Percentiles rank a stretch among this genome's conserved stretches.
phyloP scores from a whole-genome alignment of 2,797 vertebrate species.

The Darevskia mixta region DNA sequence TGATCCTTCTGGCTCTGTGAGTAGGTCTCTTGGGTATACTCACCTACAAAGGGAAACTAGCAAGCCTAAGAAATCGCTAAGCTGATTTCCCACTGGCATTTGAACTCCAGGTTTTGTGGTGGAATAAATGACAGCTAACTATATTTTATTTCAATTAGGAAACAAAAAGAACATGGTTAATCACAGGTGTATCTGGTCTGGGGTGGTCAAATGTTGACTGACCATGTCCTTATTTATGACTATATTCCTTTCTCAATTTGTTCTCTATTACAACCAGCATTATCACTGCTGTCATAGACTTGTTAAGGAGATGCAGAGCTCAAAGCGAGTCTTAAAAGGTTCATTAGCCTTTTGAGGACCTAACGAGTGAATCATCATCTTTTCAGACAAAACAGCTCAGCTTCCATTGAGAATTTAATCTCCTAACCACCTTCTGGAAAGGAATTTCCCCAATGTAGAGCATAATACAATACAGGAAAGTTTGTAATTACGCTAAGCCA shows the following conservation, averaged over 20 bases:
- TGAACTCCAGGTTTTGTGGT: conserved; percentile 4
- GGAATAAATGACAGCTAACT: neutral
- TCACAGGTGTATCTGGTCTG: neutral
- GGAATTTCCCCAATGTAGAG: neutral
- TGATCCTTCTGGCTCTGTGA: conserved; percentile 32
- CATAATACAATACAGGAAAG: neutral
- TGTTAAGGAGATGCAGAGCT: conserved; percentile 7
- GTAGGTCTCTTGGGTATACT: neutral
- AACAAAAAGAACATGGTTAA: fast-evolving
- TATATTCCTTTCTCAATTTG: neutral
- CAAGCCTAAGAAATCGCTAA: conserved; percentile 2
- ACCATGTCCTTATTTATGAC: neutral
- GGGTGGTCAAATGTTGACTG: neutral
- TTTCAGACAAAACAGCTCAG: neutral
- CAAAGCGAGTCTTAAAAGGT: neutral
- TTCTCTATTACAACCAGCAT: neutral
- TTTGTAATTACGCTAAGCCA: neutral
- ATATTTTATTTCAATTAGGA: conserved; percentile 9
- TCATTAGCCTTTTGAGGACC: neutral
- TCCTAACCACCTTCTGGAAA: neutral
- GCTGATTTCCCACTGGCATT: neutral
- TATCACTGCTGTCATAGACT: neutral
- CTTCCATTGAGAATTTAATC: neutral
- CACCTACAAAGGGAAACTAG: neutral
- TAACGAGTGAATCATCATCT: neutral